Evolutionary conservation across 2,888 invertebrate species (phyloP).

Genomic region (Galeopsomyia nigrocyanea): DNA sequence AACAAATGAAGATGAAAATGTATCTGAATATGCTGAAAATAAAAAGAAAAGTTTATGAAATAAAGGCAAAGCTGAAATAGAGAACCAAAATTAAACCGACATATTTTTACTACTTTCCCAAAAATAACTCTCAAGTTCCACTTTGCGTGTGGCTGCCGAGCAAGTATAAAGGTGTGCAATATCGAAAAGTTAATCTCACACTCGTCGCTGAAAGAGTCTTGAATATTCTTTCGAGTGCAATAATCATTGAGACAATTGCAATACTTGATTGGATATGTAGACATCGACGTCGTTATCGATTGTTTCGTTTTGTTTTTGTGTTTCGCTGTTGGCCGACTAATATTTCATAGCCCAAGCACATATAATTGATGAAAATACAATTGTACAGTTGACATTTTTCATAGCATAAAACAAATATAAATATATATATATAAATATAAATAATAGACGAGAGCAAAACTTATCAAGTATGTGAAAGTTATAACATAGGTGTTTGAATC

Average conservation of each 20-base stretch:
- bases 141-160: no score
- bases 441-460: constrained; percentile 21
- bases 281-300: constrained; percentile 33
- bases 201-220: no score
- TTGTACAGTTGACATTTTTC: constrained; percentile 43
- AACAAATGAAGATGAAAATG: no score
- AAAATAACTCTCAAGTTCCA: no score
- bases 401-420: constrained; percentile 21
- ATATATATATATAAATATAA: constrained; percentile 22
- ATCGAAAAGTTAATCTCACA: no score
- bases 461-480: constrained; percentile 29
- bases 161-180: no score
- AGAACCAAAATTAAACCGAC: no score
- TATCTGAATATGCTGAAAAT: no score
- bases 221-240: constrained; percentile 14
- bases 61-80: no score
- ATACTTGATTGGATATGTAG: constrained; percentile 30
- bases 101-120: no score
- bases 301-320: neutral
- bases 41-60: no score
- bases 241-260: constrained; percentile 45
- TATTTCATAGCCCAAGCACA: neutral
- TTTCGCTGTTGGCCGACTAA: constrained; percentile 18
- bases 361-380: constrained; percentile 15
- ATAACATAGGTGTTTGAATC: constrained; percentile 41